Conservation (phyloP, 2,113 vertebrate genomes). For the Semicossyphus pulcher region DNA sequence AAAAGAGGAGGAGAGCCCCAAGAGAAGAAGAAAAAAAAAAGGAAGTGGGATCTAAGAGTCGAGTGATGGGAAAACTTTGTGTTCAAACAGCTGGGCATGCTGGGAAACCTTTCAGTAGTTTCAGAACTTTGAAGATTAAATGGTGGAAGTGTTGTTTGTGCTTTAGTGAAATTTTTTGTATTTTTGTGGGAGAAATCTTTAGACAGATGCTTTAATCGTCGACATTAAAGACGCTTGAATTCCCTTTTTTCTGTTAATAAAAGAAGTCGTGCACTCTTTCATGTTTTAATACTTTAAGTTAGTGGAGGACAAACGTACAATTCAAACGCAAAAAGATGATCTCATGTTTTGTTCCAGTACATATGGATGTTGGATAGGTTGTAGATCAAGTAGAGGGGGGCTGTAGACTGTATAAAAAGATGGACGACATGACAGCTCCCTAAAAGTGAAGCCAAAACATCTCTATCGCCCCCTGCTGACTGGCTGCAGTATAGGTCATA, state of each 20-base stretch:
- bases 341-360: not conserved
- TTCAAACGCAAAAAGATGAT: not conserved
- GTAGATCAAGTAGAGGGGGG: not conserved
- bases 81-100: conserved; percentile 62
- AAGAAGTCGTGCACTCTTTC: conserved; percentile 10
- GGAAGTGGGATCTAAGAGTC: conserved; percentile 32
- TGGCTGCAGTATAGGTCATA: too few relatives aligned
- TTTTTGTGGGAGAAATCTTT: conserved; percentile 42
- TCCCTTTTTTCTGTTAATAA: conserved; percentile 20
- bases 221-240: conserved; percentile 38
- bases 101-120: conserved; percentile 59
- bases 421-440: too few relatives aligned
- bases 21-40: not conserved
- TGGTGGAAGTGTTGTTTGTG: conserved; percentile 23
- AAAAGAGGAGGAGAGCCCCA: not conserved
- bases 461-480: too few relatives aligned
- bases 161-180: conserved; percentile 68
- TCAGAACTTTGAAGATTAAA: conserved; percentile 73
- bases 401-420: too few relatives aligned
- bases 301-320: conserved; percentile 15
- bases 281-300: not conserved
- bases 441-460: too few relatives aligned
- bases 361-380: not conserved
- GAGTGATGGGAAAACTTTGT: conserved; percentile 28
- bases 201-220: conserved; percentile 42